Base-by-base conservation (phyloP, 2,888 invertebrate species). In the Disparrhopalites patrizii region DNA sequence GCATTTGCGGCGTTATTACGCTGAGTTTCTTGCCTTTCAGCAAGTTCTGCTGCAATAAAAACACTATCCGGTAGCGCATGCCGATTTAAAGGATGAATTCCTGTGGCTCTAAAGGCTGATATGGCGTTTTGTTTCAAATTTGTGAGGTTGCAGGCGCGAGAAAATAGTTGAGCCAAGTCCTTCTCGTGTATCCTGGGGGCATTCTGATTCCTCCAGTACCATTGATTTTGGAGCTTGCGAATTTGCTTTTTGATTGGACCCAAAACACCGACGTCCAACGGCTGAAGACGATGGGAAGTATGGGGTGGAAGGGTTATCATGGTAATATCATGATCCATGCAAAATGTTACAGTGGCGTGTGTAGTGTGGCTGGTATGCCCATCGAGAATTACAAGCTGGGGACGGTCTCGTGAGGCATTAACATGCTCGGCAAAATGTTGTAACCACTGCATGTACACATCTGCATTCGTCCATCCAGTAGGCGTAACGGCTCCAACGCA, bases 231-330 rank as follows among this genome's bases (percentile, higher is more conserved):
- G 20, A 10, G 20, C 15, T 43, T 15, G n/a, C 43, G 43, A 15
- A 76, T 61, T 57, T 66, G 68, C 8, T 5, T 50, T 43, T 57
- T 58, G 2, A 65, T 10, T 4, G 62, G 56, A 2, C 23, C 28
- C 61, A 56, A 67, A 47, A 62, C 55, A 18, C 28, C 62, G 3
- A 62, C 57, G 25, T 62, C 62, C 2, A 62, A 25, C 5, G 62
- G 62, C 40, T 67, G 66, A 1, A 66, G 27, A 25, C 62, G 62
- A 38, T 66, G 66, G 4, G 62, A 55, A 5, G 62, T 62, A 25
- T 67, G 55, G 5, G 66, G 66, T 4, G 66, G 66, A 18, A 67
- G 36, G 3, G 62, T 55, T 2, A 67, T 23, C 1, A 67, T 5
- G 18, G 23, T 23, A 20, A 67, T 57, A 13, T 40, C 5, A 56